Base-by-base conservation (phyloP, 2,888 invertebrate genomes). In the Hirtodrosophila trivittata region DNA sequence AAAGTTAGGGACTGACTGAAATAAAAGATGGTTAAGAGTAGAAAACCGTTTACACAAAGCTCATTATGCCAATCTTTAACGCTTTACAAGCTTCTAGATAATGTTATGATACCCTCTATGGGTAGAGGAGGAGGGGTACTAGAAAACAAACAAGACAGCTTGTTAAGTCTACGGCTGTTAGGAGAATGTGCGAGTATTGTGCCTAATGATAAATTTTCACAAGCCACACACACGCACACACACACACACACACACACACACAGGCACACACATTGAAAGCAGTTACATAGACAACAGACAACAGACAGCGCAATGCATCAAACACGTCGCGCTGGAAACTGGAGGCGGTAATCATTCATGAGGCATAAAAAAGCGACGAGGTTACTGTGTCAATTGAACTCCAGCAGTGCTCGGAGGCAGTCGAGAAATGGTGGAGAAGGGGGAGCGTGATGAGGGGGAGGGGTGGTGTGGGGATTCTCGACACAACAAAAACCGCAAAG, bases 351-450 rank as follows among this genome's bases (percentile, higher is more conserved):
- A 78, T 78, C 81, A 80, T 70, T 69, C 81, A 70, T 58, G 45
- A 58, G 55, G 57, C 68, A 59, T 60, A 33, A 49, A 59, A 52
- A 51, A 54, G 67, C 70, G 71, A 74, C 72, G 84, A 77, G 84
- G 80, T 80, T 77, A 86, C 84, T 82, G 84, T 86, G 82, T 84
- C 82, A 83, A 68, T 75, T 75, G 76, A 68, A 62, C 63, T 42
- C 43, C 56, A 66, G 59, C 75, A 62, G 68, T 38, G 62, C 49
- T 62, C 25, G 14, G 26, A 21, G 13, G 21, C 9, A 21, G 12
- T 21, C n/a, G 7, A 10, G n/a, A 25, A 10, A 6, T 8, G 7
- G 7, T 9, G 12, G 12, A 10, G n/a, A n/a, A 1, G 13, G 8
- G n/a, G 18, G 1, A 5, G n/a, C 2, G 10, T 0, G 1, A 12